Percentiles rank a stretch among this genome's conserved stretches.
These are phyloP conservation scores for Philhelius pedissequus DNA, from an alignment of 2,888 invertebrate species.

Conservation along the genomic window DNA sequence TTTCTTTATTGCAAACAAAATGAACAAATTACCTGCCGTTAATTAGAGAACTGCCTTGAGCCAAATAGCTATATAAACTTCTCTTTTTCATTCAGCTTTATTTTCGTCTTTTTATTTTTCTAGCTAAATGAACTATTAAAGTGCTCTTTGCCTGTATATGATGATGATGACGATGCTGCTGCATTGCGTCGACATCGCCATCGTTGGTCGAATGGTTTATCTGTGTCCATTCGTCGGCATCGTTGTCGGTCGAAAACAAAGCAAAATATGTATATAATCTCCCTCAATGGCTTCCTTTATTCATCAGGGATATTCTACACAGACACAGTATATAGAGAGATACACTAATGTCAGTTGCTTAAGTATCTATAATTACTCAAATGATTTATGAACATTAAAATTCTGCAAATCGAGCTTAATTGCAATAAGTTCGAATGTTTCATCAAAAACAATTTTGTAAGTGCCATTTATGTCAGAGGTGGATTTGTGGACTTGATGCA, in stretches of 20 bases:
- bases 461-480: not conserved
- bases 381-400: slow-evolving; percentile 36
- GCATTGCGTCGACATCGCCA: not conserved
- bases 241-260: not conserved
- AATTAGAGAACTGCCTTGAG: slow-evolving; percentile 31
- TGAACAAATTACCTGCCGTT: slow-evolving; percentile 24
- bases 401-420: slow-evolving; percentile 18
- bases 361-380: slow-evolving; percentile 21
- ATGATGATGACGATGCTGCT: not conserved
- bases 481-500: not conserved
- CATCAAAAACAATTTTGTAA: not conserved
- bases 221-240: not conserved
- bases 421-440: slow-evolving; percentile 2
- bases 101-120: not conserved
- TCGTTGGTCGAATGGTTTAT: not conserved
- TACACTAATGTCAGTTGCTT: slow-evolving; percentile 15
- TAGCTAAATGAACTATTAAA: slow-evolving; percentile 24
- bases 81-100: not conserved
- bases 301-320: slow-evolving; percentile 1
- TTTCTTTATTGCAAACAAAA: slow-evolving; percentile 22
- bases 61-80: slow-evolving; percentile 19
- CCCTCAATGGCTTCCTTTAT: slow-evolving; percentile 10
- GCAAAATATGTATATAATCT: not conserved
- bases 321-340: not conserved
- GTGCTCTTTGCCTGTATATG: not conserved